These are phyloP conservation scores for Trichopria drosophilae DNA, from an alignment of 2,888 invertebrate genomes.

Conservation along the genomic window DNA sequence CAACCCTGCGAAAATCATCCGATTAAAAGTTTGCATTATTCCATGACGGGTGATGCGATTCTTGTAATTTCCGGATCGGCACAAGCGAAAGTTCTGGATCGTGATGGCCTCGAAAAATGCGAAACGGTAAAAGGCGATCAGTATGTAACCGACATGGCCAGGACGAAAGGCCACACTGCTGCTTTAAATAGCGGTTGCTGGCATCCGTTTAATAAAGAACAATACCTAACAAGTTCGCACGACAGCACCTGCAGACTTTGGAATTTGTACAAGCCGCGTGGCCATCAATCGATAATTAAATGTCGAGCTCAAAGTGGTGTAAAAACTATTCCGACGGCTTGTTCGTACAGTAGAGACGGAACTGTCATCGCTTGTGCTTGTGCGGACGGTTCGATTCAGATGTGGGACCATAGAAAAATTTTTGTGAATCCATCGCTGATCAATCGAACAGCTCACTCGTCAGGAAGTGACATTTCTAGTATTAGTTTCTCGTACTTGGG, in stretches of 20 bases:
- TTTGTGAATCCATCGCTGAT: slow-evolving; percentile 85
- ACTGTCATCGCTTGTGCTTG: slow-evolving; percentile 89
- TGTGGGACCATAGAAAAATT: slow-evolving; percentile 94
- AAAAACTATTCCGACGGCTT: slow-evolving; percentile 82
- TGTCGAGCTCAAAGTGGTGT: slow-evolving; percentile 84
- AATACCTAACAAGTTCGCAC: slow-evolving; percentile 92
- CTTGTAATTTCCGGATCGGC: slow-evolving; percentile 90
- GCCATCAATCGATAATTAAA: slow-evolving; percentile 83
- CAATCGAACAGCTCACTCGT: slow-evolving; percentile 78
- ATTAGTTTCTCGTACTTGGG: slow-evolving; percentile 88
- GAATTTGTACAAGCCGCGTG: slow-evolving; percentile 78
- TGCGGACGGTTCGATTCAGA: slow-evolving; percentile 91
- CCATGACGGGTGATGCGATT: slow-evolving; percentile 90
- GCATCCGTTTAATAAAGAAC: slow-evolving; percentile 88
- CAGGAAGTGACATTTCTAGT: slow-evolving; percentile 79
- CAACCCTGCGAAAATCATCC: slow-evolving; percentile 96
- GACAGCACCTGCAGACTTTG: slow-evolving; percentile 93
- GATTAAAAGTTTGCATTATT: slow-evolving; percentile 87
- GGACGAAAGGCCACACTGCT: slow-evolving; percentile 93
- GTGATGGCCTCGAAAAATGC: slow-evolving; percentile 91
- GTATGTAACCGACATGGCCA: slow-evolving; percentile 92
- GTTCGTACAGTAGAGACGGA: slow-evolving; percentile 83
- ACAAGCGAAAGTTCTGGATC: slow-evolving; percentile 89
- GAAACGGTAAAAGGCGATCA: slow-evolving; percentile 96
- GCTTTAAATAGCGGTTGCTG: slow-evolving; percentile 85